phyloP scores from a whole-genome alignment of 2,797 vertebrate genomes.

The Sciurus carolinensis region DNA sequence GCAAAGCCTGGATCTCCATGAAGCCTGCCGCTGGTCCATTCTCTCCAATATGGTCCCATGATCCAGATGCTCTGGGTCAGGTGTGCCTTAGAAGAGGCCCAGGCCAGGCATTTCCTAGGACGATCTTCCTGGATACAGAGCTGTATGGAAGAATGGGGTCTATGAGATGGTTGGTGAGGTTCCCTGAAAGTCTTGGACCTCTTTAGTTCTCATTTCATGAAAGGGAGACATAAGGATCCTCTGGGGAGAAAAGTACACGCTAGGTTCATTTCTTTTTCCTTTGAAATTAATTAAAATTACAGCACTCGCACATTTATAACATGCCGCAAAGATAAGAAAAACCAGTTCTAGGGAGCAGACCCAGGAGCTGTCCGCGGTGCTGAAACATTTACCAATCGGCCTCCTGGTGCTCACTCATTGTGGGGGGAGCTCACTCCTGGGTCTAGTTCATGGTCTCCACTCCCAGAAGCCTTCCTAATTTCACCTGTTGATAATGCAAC shows the following conservation, averaged over 20 bases:
- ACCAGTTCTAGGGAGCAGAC: rapidly evolving
- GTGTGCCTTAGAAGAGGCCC: not conserved
- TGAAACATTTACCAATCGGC: rapidly evolving
- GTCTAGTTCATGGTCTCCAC: too few species aligned
- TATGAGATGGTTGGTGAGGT: not conserved
- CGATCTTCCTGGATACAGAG: not conserved
- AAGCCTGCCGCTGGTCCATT: not conserved
- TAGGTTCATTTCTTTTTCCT: not conserved
- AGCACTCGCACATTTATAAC: too few species aligned
- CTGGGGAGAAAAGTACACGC: not conserved
- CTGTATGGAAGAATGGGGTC: not conserved
- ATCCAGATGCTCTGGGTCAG: not conserved
- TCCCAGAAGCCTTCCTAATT: too few species aligned
- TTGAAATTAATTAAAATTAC: not conserved
- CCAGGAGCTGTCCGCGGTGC: conserved; percentile 16
- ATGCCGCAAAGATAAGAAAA: not conserved
- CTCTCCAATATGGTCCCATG: not conserved
- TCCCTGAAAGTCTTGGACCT: too few species aligned
- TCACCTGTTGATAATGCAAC: too few species aligned
- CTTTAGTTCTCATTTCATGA: too few species aligned
- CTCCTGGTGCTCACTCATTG: rapidly evolving
- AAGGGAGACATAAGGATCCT: not conserved
- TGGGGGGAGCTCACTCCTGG: too few species aligned
- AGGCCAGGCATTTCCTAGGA: not conserved
- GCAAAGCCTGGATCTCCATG: not conserved